phyloP scores from a whole-genome alignment of 2,113 vertebrate genomes.

The Peromyscus californicus region DNA sequence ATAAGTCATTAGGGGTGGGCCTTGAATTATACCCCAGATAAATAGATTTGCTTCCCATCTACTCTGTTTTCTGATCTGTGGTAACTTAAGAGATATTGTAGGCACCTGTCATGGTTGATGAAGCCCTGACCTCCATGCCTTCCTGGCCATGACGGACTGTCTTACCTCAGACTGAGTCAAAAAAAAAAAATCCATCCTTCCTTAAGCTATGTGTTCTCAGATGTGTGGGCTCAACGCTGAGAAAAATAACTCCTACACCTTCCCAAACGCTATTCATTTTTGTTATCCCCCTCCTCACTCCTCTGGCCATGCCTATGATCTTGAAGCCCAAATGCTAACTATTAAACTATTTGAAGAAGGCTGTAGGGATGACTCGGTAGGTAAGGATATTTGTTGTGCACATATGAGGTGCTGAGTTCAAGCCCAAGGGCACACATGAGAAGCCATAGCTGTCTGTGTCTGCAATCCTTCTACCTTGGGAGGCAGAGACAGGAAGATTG shows the following conservation, averaged over 20 bases:
- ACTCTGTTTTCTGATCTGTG: background rate
- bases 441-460: no score
- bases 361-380: background rate
- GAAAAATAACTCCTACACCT: background rate
- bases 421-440: background rate
- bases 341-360: background rate
- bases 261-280: background rate
- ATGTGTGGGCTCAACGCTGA: background rate
- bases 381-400: background rate
- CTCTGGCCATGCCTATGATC: background rate
- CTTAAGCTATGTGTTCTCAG: background rate
- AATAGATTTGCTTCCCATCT: background rate
- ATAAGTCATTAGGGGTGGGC: background rate
- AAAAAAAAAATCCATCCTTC: background rate
- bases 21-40: background rate
- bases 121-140: no score
- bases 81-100: background rate
- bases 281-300: no score
- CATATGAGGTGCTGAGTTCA: background rate
- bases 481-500: background rate
- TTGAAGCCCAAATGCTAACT: background rate
- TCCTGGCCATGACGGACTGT: background rate
- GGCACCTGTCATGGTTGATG: background rate
- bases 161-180: background rate
- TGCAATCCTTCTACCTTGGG: background rate